Evolutionary conservation across 2,888 invertebrate genomes (phyloP).

Genomic region (Apamea monoglypha): DNA sequence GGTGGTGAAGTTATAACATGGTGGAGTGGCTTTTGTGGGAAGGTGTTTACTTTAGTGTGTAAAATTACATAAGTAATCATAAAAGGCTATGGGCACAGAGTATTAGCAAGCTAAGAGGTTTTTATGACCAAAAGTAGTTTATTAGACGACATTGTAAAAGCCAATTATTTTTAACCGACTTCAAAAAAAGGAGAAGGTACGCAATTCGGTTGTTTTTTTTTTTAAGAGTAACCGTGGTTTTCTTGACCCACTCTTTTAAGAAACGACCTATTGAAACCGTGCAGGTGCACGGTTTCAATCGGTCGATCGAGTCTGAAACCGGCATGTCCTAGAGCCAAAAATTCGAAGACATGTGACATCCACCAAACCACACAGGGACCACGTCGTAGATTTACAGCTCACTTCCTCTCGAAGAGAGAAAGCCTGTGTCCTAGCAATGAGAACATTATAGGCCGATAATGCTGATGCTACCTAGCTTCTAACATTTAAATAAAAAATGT

Average conservation of each 20-base stretch:
- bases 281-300: too few relatives aligned
- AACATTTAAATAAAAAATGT: too few relatives aligned
- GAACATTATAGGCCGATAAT: too few relatives aligned
- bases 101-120: neutral
- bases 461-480: too few relatives aligned
- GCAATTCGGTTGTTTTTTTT: too few relatives aligned
- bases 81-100: conserved; percentile 2
- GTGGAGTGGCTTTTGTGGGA: conserved; percentile 2
- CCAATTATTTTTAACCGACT: neutral
- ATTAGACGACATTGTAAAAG: neutral
- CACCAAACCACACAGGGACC: neutral
- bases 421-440: too few relatives aligned
- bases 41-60: conserved; percentile 18
- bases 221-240: neutral
- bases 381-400: neutral
- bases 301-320: neutral
- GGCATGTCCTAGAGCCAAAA: neutral
- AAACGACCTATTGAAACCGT: neutral
- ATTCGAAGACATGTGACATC: neutral
- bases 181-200: too few relatives aligned
- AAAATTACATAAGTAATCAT: neutral
- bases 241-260: neutral
- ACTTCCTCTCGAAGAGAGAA: too few relatives aligned
- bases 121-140: neutral
- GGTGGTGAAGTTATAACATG: conserved; percentile 17